Base-by-base conservation (phyloP, 1,140 invertebrate genomes). In the Tetragonula clypearis region DNA sequence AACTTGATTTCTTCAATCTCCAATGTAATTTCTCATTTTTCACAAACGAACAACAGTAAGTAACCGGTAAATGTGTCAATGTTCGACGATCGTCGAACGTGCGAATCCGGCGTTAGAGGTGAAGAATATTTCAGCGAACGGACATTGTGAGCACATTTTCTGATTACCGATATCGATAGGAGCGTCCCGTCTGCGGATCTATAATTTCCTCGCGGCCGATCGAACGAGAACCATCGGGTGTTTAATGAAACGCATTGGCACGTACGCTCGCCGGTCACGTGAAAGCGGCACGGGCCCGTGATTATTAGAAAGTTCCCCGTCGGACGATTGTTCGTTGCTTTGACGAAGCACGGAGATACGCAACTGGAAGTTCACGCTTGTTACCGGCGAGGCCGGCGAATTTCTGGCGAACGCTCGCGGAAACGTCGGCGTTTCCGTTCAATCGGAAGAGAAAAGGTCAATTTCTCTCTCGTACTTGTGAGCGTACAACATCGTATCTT, bases 291-390 rank as follows among this genome's bases (percentile, higher is more conserved):
- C 58, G 68, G 68, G 30, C 23, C 49, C 19, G 30, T 49, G 76
- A 79, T 84, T 79, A 84, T 79, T 84, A 84, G 78, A 88, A 88
- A 88, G 87, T 88, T 85, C n/a, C 35, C 53, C 30, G 86, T 35
- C 79, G 86, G 30, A 62, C 86, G 87, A 88, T 88, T 88, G 87
- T 88, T 77, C 35, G 11, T 56, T 84, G 41, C 87, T 80, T 76
- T 35, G 58, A 65, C 55, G 26, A 26, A 15, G 30, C 56, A 8
- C n/a, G 12, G 23, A 26, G 62, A 87, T 79, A 88, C 77, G 76
- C 76, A 62, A 84, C 82, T 72, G 76, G 68, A 84, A 79, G 66
- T 79, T 84, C 76, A 79, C 82, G 82, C 76, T 84, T 79, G 72
- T 84, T 84, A 79, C 35, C 49, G 19, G 30, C 60, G 19, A 15